Evolutionary conservation across 2,113 vertebrate species (phyloP), one percentile per base, ranked within the genome.

Genomic region (Podarcis raffonei): DNA sequence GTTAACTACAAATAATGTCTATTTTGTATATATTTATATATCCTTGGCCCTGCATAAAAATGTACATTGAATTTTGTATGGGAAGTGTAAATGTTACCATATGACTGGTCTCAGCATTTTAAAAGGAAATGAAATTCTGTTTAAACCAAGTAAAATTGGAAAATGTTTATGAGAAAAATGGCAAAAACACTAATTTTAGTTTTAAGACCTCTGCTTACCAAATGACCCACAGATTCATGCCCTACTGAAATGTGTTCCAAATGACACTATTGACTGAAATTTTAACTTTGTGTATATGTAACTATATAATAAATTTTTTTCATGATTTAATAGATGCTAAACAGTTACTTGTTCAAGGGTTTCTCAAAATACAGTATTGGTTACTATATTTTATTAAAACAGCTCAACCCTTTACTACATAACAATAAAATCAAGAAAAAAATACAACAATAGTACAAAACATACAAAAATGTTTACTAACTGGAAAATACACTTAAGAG

Each of bases 1-100:
- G 87, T 95, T 94, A 96, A 94, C 94, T 95, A 90, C 90, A 92
- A 87, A 93, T 94, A 93, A 89, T 95, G 94, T 95, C 87, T 93
- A 96, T 97, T 96, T 96, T 97, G 97, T 97, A 97, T 68, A 96
- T 97, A 97, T 96, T 96, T 97, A 95, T 97, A 94, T 96, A 95
- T 94, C 89, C 87, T 93, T 96, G 87, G 83, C 94, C 91, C 88
- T 91, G 87, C 81, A 92, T 92, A 87, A 95, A 95, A 93, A 89
- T 96, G 95, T 95, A 93, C 92, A 96, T 91, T 93, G 91, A 85
- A 93, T 97, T 97, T 97, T 97, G 93, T 97, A 96, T 92, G 93
- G 92, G 91, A 95, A 96, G 91, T 95, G 93, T 95, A 96, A 94
- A 95, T 96, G 95, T 96, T 96, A 92, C 92, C 85, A 92, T 95